Evolutionary conservation across 2,888 invertebrate species (phyloP).

Genomic region (Himalopsyche tibetana): DNA sequence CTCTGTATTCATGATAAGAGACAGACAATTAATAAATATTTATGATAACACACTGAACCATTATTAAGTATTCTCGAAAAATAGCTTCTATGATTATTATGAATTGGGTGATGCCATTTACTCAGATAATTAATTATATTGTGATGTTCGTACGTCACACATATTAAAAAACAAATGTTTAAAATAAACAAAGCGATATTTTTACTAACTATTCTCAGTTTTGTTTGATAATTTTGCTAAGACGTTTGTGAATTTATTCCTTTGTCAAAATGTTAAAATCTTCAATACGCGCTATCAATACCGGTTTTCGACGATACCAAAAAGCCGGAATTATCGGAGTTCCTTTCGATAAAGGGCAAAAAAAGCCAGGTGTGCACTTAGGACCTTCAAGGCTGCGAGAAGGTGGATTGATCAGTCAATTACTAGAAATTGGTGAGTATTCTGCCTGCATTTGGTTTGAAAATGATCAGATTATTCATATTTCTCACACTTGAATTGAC

Average conservation of each 20-base stretch:
- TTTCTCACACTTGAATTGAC: no score
- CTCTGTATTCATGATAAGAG: neutral
- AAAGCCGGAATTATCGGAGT: constrained; percentile 86
- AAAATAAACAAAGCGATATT: constrained; percentile 5
- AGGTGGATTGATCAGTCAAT: constrained; percentile 79
- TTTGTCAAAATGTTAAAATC: neutral
- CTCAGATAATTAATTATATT: neutral
- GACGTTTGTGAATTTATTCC: constrained; percentile 11
- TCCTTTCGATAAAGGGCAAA: constrained; percentile 87
- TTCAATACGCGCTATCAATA: neutral
- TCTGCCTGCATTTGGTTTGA: neutral
- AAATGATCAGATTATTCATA: no score
- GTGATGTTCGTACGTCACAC: neutral
- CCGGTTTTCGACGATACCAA: neutral
- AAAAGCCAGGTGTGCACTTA: constrained; percentile 82
- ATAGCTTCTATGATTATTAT: neutral
- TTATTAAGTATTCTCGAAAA: neutral
- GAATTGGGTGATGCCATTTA: constrained; percentile 15
- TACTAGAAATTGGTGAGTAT: constrained; percentile 79
- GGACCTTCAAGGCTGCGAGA: constrained; percentile 83
- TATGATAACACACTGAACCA: neutral
- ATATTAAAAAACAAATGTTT: neutral
- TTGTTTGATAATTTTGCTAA: neutral
- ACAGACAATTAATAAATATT: neutral
- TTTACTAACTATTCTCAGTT: neutral